These are phyloP conservation scores for Tetheella fluctuosa DNA, from an alignment of 2,888 invertebrate genomes.

Conservation along the genomic window DNA sequence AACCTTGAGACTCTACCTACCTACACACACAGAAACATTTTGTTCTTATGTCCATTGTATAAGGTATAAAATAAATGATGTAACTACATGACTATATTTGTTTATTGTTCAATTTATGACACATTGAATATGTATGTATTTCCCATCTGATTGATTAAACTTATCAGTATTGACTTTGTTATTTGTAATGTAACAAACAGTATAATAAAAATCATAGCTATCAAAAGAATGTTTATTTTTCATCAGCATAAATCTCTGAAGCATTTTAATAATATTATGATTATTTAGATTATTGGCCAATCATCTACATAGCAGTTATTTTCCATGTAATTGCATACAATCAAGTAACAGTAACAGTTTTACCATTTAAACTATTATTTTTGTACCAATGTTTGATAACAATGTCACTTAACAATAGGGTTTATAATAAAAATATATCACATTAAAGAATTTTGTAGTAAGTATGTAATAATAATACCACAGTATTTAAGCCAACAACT, in stretches of 20 bases:
- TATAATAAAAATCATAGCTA: neutral
- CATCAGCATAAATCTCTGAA: slow-evolving; percentile 30
- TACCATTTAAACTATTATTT: slow-evolving; percentile 11
- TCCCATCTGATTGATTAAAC: neutral
- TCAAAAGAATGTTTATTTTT: slow-evolving; percentile 31
- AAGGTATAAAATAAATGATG: neutral
- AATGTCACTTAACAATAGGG: slow-evolving; percentile 10
- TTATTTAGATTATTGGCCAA: slow-evolving; percentile 23
- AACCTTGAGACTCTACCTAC: neutral
- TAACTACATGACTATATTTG: neutral
- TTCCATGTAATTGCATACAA: neutral
- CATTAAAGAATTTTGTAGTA: slow-evolving; percentile 39
- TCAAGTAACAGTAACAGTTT: slow-evolving; percentile 21
- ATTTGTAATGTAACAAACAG: neutral
- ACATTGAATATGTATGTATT: neutral
- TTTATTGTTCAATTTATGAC: slow-evolving; percentile 1
- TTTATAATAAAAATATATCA: slow-evolving; percentile 19
- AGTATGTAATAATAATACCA: slow-evolving; percentile 25
- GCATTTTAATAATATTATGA: slow-evolving; percentile 37
- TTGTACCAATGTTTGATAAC: slow-evolving; percentile 25
- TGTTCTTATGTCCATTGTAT: neutral
- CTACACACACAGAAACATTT: neutral
- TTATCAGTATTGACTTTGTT: neutral
- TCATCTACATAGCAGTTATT: neutral
- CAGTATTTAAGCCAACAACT: slow-evolving; percentile 22